phyloP scores from a whole-genome alignment of 1,140 invertebrate genomes.

The Papilio glaucus region DNA sequence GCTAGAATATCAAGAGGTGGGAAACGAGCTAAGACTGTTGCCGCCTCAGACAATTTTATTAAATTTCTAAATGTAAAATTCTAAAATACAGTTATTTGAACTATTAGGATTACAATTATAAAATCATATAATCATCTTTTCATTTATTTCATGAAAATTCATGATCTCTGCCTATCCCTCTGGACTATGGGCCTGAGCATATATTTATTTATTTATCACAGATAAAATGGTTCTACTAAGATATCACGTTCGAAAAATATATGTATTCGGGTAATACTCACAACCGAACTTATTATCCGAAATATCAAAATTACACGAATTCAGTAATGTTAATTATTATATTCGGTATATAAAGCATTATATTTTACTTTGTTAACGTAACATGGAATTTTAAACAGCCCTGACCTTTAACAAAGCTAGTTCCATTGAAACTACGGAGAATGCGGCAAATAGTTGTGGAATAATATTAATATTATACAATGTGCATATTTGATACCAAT shows the following conservation, averaged over 20 bases:
- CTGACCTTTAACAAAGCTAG: not conserved
- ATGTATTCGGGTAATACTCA: not conserved
- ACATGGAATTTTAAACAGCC: conserved; percentile 7
- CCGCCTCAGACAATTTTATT: no score
- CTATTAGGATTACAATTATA: no score
- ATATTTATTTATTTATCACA: no score
- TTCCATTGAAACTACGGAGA: conserved; percentile 14
- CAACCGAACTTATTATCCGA: not conserved
- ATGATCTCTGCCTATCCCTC: no score
- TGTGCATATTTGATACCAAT: not conserved
- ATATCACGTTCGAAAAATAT: not conserved
- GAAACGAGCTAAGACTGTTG: no score
- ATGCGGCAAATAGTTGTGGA: not conserved
- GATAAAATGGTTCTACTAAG: no score
- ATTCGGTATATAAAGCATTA: not conserved
- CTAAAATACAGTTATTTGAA: no score
- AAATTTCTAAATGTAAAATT: no score
- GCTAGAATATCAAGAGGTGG: no score
- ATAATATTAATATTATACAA: conserved; percentile 1
- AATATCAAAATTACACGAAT: not conserved
- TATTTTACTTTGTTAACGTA: not conserved
- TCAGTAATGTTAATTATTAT: conserved; percentile 4
- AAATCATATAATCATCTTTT: no score
- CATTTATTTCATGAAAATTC: no score
- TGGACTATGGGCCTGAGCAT: no score